A percentile compares a stretch with the other conserved stretches of the same genome.
Conservation (phyloP, 2,113 vertebrate genomes). For the Rana temporaria region DNA sequence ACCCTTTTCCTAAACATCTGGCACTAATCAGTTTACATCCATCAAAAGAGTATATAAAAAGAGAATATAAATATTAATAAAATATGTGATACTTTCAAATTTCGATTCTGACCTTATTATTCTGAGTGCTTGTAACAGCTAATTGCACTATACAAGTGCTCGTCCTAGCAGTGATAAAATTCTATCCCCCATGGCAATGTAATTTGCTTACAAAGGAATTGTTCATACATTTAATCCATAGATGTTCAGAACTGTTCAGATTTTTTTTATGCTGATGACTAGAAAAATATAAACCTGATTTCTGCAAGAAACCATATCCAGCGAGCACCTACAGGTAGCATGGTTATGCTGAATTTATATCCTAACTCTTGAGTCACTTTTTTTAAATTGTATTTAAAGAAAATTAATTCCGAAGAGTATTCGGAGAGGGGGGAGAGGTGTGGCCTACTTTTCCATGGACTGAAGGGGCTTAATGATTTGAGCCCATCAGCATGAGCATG, state of each 20-base stretch:
- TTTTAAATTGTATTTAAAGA: too few relatives aligned
- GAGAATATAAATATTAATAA: conserved; percentile 38
- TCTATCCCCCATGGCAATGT: conserved; percentile 44
- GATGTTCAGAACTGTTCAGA: neutral
- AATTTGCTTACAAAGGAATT: conserved; percentile 46
- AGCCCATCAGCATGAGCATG: too few relatives aligned
- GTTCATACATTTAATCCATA: conserved; percentile 35
- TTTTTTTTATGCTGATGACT: conserved; percentile 6
- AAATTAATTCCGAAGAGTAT: too few relatives aligned
- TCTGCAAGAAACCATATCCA: neutral
- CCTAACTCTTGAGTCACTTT: too few relatives aligned
- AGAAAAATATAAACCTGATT: conserved; percentile 6
- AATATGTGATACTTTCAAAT: conserved; percentile 17
- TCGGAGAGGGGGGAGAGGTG: too few relatives aligned
- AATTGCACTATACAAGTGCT: conserved; percentile 42
- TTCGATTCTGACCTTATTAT: conserved; percentile 40
- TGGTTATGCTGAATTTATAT: too few relatives aligned
- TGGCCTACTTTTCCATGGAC: too few relatives aligned
- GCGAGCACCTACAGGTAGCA: too few relatives aligned
- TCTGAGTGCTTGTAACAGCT: conserved; percentile 42
- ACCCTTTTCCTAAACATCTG: conserved; percentile 16
- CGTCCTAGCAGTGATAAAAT: conserved; percentile 35
- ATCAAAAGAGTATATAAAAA: conserved; percentile 22
- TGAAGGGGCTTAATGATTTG: too few relatives aligned
- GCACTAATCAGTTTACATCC: conserved; percentile 18